These are phyloP conservation scores for Amphipyra berbera DNA, from an alignment of 2,888 invertebrate species.

Conservation along the genomic window DNA sequence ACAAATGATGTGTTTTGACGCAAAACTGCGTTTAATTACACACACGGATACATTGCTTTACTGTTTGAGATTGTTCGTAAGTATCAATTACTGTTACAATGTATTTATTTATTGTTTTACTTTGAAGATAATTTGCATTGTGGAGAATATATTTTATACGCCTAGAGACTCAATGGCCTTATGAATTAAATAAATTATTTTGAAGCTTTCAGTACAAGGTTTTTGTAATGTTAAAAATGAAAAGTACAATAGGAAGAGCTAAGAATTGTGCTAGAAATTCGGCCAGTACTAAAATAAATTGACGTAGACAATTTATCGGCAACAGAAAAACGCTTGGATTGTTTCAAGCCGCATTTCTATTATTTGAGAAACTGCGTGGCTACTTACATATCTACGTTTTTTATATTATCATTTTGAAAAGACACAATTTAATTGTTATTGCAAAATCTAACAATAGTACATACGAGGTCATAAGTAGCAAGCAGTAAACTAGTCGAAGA, in stretches of 20 bases:
- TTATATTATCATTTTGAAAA: no score
- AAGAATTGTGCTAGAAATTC: slow-evolving; percentile 23
- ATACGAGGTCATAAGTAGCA: no score
- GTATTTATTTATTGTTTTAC: background rate
- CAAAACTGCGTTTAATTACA: slow-evolving; percentile 55
- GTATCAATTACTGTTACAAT: slow-evolving; percentile 3
- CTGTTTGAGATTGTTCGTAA: slow-evolving; percentile 32
- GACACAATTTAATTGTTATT: no score
- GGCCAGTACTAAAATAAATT: slow-evolving; percentile 33
- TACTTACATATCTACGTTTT: no score
- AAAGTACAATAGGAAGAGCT: slow-evolving; percentile 4
- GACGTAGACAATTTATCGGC: slow-evolving; percentile 34
- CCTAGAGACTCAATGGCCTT: no score
- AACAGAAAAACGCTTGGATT: slow-evolving; percentile 11
- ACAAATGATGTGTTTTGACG: slow-evolving; percentile 64
- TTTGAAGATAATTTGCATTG: no score
- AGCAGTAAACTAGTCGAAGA: no score
- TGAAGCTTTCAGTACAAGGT: no score
- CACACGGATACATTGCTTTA: slow-evolving; percentile 7
- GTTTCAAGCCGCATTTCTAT: slow-evolving; percentile 19
- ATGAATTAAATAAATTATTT: no score
- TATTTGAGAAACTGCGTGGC: slow-evolving; percentile 7
- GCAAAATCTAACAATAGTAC: no score
- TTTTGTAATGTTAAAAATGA: slow-evolving; percentile 20
- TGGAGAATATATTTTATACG: no score